phyloP scores from a whole-genome alignment of 2,113 vertebrate genomes.

The Syngnathus scovelli region DNA sequence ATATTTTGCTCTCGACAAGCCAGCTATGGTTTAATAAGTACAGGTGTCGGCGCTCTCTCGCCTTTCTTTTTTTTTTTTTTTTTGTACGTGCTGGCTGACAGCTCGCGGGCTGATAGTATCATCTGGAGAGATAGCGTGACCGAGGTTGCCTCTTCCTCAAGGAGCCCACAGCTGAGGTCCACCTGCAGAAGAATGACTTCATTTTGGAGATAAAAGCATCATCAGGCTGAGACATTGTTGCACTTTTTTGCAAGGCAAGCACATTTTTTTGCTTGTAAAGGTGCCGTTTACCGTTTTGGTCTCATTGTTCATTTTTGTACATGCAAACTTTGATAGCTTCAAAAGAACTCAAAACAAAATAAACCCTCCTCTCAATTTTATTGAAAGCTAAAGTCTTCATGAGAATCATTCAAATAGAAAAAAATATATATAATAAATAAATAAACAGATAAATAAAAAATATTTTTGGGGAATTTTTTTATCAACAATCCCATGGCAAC shows the following conservation, averaged over 20 bases:
- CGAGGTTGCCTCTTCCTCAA: conserved; percentile 8
- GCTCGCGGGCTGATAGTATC: conserved; percentile 17
- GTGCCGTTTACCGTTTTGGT: conserved; percentile 5
- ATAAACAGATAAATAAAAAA: too few relatives aligned
- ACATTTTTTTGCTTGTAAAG: conserved; percentile 26
- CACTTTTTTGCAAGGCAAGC: background rate
- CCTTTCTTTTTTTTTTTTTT: conserved; percentile 52
- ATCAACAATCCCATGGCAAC: too few relatives aligned
- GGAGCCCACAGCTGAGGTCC: conserved; percentile 16
- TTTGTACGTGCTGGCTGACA: conserved; percentile 37
- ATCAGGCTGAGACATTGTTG: conserved; percentile 2
- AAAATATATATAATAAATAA: too few relatives aligned
- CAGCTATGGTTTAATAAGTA: conserved; percentile 4
- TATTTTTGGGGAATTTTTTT: too few relatives aligned
- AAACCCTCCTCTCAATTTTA: too few relatives aligned
- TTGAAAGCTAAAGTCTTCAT: too few relatives aligned
- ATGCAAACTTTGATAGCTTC: background rate
- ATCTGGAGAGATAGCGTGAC: conserved; percentile 31
- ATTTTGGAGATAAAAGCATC: conserved; percentile 5
- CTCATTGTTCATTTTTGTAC: conserved; percentile 42
- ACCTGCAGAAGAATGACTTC: conserved; percentile 23
- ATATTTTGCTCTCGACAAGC: background rate
- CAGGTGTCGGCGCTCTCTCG: conserved; percentile 49
- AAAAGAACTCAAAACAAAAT: too few relatives aligned
- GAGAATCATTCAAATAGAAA: too few relatives aligned